A percentile compares a stretch with the other conserved stretches of the same genome.
phyloP scores from a whole-genome alignment of 1,140 invertebrate genomes.

The Ganaspis sp. region DNA sequence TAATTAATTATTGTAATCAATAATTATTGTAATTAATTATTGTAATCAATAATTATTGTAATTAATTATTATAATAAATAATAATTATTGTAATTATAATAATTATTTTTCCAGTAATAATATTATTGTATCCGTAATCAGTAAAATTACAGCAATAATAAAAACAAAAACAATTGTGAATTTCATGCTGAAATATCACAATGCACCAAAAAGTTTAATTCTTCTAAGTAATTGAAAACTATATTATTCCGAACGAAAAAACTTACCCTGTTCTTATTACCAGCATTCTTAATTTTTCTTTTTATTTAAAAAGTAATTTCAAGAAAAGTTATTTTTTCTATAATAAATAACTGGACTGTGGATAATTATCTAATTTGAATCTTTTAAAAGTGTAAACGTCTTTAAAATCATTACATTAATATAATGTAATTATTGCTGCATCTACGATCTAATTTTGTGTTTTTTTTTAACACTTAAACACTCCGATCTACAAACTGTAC shows the following conservation, averaged over 20 bases:
- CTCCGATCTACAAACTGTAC: not conserved
- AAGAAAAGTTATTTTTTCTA: not conserved
- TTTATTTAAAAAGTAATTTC: not conserved
- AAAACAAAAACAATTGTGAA: not conserved
- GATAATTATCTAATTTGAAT: not conserved
- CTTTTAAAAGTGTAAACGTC: not conserved
- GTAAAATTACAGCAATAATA: too few species aligned
- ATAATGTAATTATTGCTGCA: slow-evolving; percentile 5
- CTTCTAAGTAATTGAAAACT: not conserved
- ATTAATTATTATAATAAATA: too few species aligned
- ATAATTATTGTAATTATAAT: too few species aligned
- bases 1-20: too few species aligned
- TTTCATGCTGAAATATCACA: not conserved
- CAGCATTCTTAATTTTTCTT: too few species aligned
- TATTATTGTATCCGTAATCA: too few species aligned
- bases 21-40: too few species aligned
- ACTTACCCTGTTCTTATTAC: not conserved
- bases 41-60: too few species aligned
- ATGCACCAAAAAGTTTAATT: not conserved
- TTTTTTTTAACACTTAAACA: slow-evolving; percentile 3
- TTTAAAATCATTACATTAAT: slow-evolving; percentile 21
- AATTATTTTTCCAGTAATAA: too few species aligned
- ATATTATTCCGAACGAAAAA: not conserved
- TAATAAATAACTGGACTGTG: not conserved
- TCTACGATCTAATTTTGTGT: not conserved